These are phyloP conservation scores for Chelidonichthys spinosus DNA, from an alignment of 2,797 vertebrate genomes.

Conservation along the genomic window DNA sequence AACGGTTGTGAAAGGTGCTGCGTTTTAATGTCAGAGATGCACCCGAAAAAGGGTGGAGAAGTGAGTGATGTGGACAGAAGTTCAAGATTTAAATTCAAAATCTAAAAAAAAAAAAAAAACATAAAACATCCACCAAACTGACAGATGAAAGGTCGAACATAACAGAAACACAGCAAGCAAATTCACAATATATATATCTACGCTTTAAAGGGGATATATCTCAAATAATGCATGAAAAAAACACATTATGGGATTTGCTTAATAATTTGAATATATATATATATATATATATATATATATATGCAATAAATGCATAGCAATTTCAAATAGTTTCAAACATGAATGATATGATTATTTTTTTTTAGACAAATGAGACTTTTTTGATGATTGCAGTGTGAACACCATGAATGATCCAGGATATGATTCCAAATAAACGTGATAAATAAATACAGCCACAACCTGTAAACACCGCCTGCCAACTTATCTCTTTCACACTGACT, in stretches of 20 bases:
- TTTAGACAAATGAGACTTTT: neutral
- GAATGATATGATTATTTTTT: neutral
- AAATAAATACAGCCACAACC: conserved; percentile 74
- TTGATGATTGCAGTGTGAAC: conserved; percentile 9
- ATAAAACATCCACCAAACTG: conserved; percentile 27
- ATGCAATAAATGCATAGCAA: conserved; percentile 27
- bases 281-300: conserved; percentile 2
- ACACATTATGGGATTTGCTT: neutral
- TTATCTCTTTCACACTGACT: conserved; percentile 50
- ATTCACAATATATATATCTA: conserved; percentile 16
- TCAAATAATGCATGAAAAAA: conserved; percentile 24
- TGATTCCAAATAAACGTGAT: conserved; percentile 20
- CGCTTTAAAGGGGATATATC: conserved; percentile 34
- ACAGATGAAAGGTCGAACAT: conserved; percentile 29
- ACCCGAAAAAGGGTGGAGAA: conserved; percentile 22
- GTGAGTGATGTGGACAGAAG: conserved; percentile 49
- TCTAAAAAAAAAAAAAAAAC: conserved; percentile 53
- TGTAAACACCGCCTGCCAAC: conserved; percentile 76
- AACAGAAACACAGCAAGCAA: conserved; percentile 71
- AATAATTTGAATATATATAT: conserved; percentile 36
- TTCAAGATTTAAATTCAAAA: conserved; percentile 33
- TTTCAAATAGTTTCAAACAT: neutral
- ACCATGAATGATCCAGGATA: conserved; percentile 9
- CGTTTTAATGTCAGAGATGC: conserved; percentile 55
- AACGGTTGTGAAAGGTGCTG: conserved; percentile 75